These are phyloP conservation scores for Sminthurides aquaticus DNA, from an alignment of 2,888 invertebrate genomes.

Conservation along the genomic window DNA sequence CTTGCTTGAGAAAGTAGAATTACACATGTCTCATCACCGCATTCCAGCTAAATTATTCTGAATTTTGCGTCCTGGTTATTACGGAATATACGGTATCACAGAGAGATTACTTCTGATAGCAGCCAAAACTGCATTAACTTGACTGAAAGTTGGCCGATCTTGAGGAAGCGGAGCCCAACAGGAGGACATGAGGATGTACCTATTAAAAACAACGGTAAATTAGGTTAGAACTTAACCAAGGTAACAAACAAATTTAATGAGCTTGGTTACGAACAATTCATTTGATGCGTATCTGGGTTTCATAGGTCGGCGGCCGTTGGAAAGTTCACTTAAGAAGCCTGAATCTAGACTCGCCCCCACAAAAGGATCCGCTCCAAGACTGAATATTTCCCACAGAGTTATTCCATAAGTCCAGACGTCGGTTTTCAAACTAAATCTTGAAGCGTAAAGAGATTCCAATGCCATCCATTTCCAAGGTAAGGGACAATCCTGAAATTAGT, in stretches of 20 bases:
- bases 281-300: slow-evolving; percentile 3
- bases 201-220: not conserved
- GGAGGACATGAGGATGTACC: not conserved
- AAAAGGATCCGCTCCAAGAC: slow-evolving; percentile 11
- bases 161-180: not conserved
- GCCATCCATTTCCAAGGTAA: slow-evolving; percentile 19
- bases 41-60: too few species aligned
- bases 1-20: too few species aligned
- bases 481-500: not conserved
- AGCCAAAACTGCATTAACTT: too few species aligned
- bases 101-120: too few species aligned
- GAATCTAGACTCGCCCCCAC: not conserved
- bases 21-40: too few species aligned
- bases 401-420: slow-evolving; percentile 20
- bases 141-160: not conserved
- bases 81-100: too few species aligned
- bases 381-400: slow-evolving; percentile 10
- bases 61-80: too few species aligned
- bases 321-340: slow-evolving; percentile 1
- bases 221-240: not conserved
- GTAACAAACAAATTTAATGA: not conserved
- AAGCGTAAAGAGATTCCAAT: slow-evolving; percentile 4
- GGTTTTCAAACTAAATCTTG: slow-evolving; percentile 5
- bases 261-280: not conserved
- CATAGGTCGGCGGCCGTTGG: not conserved